A percentile compares a stretch with the other conserved stretches of the same genome.
Conservation (phyloP, 2,888 invertebrate species). For the Boloria euphrosyne region DNA sequence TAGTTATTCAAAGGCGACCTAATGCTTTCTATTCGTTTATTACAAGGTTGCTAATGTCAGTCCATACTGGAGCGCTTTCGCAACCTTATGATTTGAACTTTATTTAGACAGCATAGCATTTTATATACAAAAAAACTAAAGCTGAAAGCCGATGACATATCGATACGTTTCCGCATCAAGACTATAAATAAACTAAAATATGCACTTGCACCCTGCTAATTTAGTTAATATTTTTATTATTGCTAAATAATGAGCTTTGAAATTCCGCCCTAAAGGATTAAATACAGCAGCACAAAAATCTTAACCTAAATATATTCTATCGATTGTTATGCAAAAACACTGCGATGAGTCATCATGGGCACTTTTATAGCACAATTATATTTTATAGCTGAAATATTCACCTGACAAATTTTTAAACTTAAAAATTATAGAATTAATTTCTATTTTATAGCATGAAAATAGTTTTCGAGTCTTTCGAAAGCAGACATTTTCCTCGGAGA, state of each 20-base stretch:
- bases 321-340: conserved; percentile 82
- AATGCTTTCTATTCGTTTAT: conserved; percentile 73
- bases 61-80: conserved; percentile 72
- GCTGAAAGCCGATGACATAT: conserved; percentile 72
- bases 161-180: conserved; percentile 71
- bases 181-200: conserved; percentile 77
- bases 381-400: conserved; percentile 57
- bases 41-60: conserved; percentile 75
- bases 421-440: conserved; percentile 55
- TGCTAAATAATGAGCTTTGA: conserved; percentile 44
- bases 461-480: conserved; percentile 66
- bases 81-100: conserved; percentile 68
- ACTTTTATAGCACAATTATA: conserved; percentile 53
- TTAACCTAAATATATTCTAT: conserved; percentile 81
- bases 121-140: conserved; percentile 67
- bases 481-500: conserved; percentile 75
- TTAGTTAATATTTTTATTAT: conserved; percentile 23
- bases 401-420: conserved; percentile 62
- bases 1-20: conserved; percentile 58
- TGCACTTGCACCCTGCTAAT: conserved; percentile 52
- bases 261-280: conserved; percentile 64
- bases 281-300: conserved; percentile 73
- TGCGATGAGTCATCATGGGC: conserved; percentile 62
- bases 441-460: conserved; percentile 65
- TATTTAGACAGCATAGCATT: conserved; percentile 61